Base-by-base conservation (phyloP, 2,888 invertebrate genomes). In the Drosophila barbarae region DNA sequence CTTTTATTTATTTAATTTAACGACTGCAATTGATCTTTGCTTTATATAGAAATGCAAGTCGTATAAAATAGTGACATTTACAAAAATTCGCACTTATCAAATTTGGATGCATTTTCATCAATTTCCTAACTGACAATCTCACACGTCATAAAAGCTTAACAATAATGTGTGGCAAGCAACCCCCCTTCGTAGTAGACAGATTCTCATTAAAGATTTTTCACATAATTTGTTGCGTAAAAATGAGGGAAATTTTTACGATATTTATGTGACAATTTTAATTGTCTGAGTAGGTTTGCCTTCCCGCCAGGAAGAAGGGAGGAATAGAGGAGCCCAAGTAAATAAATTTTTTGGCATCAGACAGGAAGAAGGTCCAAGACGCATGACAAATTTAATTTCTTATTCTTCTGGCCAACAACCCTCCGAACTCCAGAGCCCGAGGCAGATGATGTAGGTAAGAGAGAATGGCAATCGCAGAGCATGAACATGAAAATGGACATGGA, bases 351-450 rank as follows among this genome's bases (percentile, higher is more conserved):
- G 69, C 49, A 32, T 61, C 39, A 54, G 74, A 49, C 63, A 71
- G 70, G 70, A 63, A 63, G 69, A 63, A 63, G 69, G 56, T 61
- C 72, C 68, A 60, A 66, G 64, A 57, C 70, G 83, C 82, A 85
- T 82, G 82, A 80, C 82, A 85, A 82, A 82, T 85, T 83, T 77
- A 76, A 85, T 85, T 85, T 83, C 83, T 82, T 85, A 85, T 71
- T 81, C 79, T 73, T 75, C 50, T 53, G 52, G 51, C 69, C 66
- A 68, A 38, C 72, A 42, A 42, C 72, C 73, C 73, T 69, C 71
- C 28, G 32, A 12, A 9, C 23, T 7, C 26, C 26, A 26, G 26
- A 26, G 26, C 6, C 23, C 32, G 18, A 8, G 8, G 46, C 46
- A 38, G 59, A 69, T 53, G 53, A 67, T 50, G 41, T 69, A 35